Percentiles rank a stretch among this genome's conserved stretches.
Conservation (phyloP, 2,797 vertebrate genomes). For the Atherinosoma microstoma region DNA sequence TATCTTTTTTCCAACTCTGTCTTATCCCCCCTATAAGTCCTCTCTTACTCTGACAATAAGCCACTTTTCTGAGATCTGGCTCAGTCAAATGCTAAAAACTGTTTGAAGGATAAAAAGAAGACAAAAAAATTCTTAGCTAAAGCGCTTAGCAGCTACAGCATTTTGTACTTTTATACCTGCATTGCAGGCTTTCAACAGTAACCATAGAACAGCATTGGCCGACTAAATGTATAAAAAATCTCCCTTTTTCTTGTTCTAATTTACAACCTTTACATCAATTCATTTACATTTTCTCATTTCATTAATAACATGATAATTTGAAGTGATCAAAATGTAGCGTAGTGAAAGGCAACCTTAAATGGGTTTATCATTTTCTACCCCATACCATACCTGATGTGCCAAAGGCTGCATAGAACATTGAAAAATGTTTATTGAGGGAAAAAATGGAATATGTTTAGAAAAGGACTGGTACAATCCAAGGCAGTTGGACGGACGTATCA, state of each 20-base stretch:
- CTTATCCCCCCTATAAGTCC: conserved; percentile 65
- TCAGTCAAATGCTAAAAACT: conserved; percentile 54
- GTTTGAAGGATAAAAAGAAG: conserved; percentile 45
- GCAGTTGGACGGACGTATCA: background rate
- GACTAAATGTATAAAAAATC: conserved; percentile 23
- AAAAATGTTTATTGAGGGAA: background rate
- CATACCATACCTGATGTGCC: background rate
- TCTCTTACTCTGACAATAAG: conserved; percentile 68
- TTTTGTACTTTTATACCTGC: conserved; percentile 55
- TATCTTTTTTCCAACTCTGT: conserved; percentile 59
- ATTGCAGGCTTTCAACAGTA: conserved; percentile 17
- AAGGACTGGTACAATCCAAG: background rate
- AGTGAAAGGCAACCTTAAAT: too few relatives aligned
- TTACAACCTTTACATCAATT: background rate
- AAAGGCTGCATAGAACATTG: background rate
- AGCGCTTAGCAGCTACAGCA: conserved; percentile 29
- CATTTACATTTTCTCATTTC: background rate
- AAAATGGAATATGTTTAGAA: background rate
- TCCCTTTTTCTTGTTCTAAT: conserved; percentile 2
- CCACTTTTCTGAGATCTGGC: conserved; percentile 73
- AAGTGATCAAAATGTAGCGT: too few relatives aligned
- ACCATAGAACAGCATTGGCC: conserved; percentile 10
- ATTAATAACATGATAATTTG: too few relatives aligned
- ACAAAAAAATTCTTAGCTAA: conserved; percentile 32
- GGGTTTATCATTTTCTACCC: background rate